Evolutionary conservation across 2,113 vertebrate genomes (phyloP), one percentile per base, ranked within the genome.

Genomic region (Eulacestoma nigropectus): DNA sequence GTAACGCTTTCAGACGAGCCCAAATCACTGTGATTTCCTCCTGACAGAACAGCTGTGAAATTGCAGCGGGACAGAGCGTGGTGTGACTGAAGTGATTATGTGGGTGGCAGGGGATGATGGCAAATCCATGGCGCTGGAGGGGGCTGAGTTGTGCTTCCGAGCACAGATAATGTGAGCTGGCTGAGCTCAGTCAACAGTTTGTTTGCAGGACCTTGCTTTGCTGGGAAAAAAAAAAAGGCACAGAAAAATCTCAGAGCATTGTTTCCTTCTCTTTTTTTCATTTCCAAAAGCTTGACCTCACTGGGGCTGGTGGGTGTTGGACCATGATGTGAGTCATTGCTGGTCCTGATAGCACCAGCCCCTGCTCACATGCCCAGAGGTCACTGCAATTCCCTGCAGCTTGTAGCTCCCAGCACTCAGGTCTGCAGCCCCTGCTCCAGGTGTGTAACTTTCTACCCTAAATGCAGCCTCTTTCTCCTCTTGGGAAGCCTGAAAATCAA

Each of bases 31-130:
- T n/a, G 89, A 95, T 94, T 96, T 94, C 59, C 53, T 84, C 35
- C 90, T 55, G 55, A 88, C 69, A 7, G 56, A 94, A 89, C 1
- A 7, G 65, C 89, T 10, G n/a, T 90, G 93, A 95, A 95, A 97
- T 96, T 91, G 62, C 89, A 41, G 86, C 1, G 78, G 93, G 93
- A 70, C 52, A 84, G 95, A 94, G 41, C 1, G 0, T 67, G 65
- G 74, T 11, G 8, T 96, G 90, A 92, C 87, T 46, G 79, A 92
- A 16, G 8, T 11, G 47, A 95, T 96, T 90, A 82, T 2, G 33
- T 4, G 42, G 72, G 90, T 95, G 93, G 89, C 81, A 63, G 81
- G 81, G 65, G 39, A 21, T 67, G 91, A 96, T 73, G 72, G 72
- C 64, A 87, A 77, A 81, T 64, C 67, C 16, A 1, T 0, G 3